Evolutionary conservation across 1,140 invertebrate genomes (phyloP).

Genomic region (Steinernema khuongi): DNA sequence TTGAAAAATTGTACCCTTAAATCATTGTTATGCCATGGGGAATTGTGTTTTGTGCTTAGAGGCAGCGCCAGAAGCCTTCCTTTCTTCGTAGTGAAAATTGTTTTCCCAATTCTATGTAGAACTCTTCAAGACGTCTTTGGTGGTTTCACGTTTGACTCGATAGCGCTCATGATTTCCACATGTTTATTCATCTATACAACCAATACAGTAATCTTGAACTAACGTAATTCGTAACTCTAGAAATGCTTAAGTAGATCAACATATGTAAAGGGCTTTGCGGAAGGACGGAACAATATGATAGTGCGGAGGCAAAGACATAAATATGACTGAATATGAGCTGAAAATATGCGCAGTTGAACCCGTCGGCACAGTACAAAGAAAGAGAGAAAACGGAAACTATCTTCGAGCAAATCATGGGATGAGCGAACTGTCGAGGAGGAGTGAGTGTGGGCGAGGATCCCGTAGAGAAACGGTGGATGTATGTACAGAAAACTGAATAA

Average conservation of each 20-base stretch:
- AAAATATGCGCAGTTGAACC: conserved; percentile 8
- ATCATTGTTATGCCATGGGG: too few relatives aligned
- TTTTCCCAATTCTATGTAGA: too few relatives aligned
- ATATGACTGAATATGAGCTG: background rate
- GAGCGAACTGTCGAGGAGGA: conserved; percentile 8
- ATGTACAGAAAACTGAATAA: background rate
- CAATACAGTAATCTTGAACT: background rate
- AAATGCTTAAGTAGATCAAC: conserved; percentile 10
- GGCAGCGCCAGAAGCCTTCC: too few relatives aligned
- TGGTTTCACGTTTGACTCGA: too few relatives aligned
- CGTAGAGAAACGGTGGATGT: background rate
- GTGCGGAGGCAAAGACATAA: background rate
- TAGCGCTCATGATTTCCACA: conserved; percentile 1
- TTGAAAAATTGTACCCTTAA: too few relatives aligned
- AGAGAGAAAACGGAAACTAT: background rate
- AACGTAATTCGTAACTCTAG: background rate
- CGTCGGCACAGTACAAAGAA: conserved; percentile 5
- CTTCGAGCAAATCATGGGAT: background rate
- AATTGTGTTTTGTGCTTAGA: too few relatives aligned
- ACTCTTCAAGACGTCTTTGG: too few relatives aligned
- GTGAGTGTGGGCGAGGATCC: background rate
- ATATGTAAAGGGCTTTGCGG: background rate
- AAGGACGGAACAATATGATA: background rate
- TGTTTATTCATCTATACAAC: conserved; percentile 14
- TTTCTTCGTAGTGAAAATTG: too few relatives aligned